Conservation (phyloP, 2,888 invertebrate genomes). For the Achlya flavicornis region DNA sequence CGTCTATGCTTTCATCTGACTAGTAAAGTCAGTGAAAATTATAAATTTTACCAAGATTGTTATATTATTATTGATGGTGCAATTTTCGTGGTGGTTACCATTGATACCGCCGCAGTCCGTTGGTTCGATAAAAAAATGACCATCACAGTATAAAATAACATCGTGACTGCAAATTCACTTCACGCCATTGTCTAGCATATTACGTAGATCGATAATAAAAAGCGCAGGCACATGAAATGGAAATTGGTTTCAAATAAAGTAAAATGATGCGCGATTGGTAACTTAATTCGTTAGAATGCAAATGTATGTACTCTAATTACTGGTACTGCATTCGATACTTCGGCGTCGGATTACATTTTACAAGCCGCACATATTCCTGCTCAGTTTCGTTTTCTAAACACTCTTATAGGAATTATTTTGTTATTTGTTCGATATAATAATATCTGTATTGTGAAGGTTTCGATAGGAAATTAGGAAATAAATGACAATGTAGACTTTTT, state of each 20-base stretch:
- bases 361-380: neutral
- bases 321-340: conserved; percentile 8
- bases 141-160: no score
- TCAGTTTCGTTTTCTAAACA: neutral
- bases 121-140: no score
- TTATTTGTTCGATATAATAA: neutral
- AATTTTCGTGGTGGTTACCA: no score
- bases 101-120: no score
- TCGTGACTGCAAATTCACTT: no score
- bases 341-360: neutral
- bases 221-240: neutral
- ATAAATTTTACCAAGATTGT: no score
- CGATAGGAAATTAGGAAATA: no score
- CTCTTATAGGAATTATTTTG: neutral
- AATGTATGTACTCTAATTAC: conserved; percentile 7
- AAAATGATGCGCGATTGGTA: conserved; percentile 9
- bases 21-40: no score
- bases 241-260: neutral
- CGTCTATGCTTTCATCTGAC: no score
- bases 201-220: neutral
- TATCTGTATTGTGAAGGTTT: neutral
- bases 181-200: no score
- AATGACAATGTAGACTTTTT: no score
- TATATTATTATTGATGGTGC: no score
- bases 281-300: conserved; percentile 3